phyloP scores from a whole-genome alignment of 2,797 vertebrate species.

The Phrynocephalus vlangalii region DNA sequence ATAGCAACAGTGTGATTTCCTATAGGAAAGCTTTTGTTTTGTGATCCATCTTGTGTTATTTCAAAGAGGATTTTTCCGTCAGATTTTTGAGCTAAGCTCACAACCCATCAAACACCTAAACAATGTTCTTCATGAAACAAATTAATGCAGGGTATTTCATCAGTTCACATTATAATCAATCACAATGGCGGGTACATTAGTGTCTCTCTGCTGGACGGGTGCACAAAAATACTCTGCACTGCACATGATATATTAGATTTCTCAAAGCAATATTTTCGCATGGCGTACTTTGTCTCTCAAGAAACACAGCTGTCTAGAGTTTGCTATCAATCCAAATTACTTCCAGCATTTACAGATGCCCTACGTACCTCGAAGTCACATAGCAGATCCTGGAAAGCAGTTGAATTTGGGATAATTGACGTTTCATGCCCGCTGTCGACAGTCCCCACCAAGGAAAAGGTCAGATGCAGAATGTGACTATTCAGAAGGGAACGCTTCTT shows the following conservation, averaged over 20 bases:
- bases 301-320: background rate
- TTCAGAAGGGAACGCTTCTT: slow-evolving; percentile 96
- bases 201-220: background rate
- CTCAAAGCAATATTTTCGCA: slow-evolving; percentile 1
- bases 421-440: slow-evolving; percentile 98
- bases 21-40: background rate
- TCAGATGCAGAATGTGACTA: slow-evolving; percentile 98
- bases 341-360: background rate
- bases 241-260: rapidly evolving
- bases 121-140: background rate
- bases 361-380: slow-evolving; percentile 95
- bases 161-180: background rate
- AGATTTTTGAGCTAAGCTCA: background rate
- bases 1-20: background rate
- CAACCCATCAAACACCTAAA: too few relatives aligned
- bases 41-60: background rate
- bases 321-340: slow-evolving; percentile 10
- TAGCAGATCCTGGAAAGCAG: slow-evolving; percentile 97
- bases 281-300: background rate
- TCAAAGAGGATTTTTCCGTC: background rate
- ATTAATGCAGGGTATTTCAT: background rate
- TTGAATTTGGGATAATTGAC: slow-evolving; percentile 97
- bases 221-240: background rate
- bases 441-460: slow-evolving; percentile 97
- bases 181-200: background rate